phyloP scores from a whole-genome alignment of 2,113 vertebrate species.

The Cyphomyrus plagiostoma region DNA sequence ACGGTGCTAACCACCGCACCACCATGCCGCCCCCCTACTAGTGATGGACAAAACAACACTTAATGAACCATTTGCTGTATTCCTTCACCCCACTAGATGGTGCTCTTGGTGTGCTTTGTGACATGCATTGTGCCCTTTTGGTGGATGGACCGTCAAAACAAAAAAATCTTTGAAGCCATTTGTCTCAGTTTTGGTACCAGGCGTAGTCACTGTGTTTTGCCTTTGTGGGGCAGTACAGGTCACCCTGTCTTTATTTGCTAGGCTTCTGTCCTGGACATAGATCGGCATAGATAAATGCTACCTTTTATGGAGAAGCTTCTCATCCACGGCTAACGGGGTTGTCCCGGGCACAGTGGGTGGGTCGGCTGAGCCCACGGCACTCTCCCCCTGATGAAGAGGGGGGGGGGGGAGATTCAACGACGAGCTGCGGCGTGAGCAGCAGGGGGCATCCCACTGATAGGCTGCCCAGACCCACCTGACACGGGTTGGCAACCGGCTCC shows the following conservation, averaged over 20 bases:
- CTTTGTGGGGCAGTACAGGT: neutral
- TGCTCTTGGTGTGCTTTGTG: neutral
- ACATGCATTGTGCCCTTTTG: neutral
- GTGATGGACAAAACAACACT: neutral
- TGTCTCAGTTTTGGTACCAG: neutral
- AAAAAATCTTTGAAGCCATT: neutral
- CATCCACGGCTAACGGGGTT: slow-evolving; percentile 27
- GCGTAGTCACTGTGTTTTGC: neutral
- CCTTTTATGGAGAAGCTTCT: slow-evolving; percentile 53
- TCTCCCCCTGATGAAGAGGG: neutral
- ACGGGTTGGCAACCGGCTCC: neutral
- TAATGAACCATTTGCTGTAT: neutral
- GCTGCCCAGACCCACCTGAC: slow-evolving; percentile 24
- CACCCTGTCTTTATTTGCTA: neutral
- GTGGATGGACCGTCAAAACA: neutral
- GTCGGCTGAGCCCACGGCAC: neutral
- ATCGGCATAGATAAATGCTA: slow-evolving; percentile 15
- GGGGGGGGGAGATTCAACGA: neutral
- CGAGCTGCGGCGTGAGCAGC: neutral
- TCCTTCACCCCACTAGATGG: neutral
- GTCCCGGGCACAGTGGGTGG: neutral
- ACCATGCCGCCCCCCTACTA: neutral
- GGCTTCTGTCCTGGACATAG: neutral
- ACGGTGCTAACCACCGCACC: too few relatives aligned
- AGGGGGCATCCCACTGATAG: neutral